phyloP scores from a whole-genome alignment of 2,113 vertebrate genomes.

The Cyprinodon tularosa region DNA sequence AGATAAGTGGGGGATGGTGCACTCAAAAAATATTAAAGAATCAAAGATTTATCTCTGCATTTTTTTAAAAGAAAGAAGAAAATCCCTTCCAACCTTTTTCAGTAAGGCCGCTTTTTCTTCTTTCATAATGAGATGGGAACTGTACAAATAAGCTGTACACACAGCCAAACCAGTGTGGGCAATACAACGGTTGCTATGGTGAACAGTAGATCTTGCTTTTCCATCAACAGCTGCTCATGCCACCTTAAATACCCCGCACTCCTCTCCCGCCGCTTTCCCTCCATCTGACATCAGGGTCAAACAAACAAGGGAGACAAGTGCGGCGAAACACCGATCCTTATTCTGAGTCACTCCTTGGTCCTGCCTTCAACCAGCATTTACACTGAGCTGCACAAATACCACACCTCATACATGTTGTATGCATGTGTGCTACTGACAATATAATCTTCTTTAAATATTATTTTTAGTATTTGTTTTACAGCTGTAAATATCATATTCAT shows the following conservation, averaged over 20 bases:
- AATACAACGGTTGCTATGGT: constrained; percentile 77
- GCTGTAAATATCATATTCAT: neutral
- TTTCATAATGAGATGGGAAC: constrained; percentile 36
- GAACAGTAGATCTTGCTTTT: constrained; percentile 70
- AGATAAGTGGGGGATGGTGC: neutral
- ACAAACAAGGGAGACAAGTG: constrained; percentile 59
- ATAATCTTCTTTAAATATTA: too few species aligned
- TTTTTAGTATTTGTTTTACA: neutral
- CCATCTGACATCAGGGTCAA: constrained; percentile 73
- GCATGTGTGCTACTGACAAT: neutral
- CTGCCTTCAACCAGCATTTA: constrained; percentile 32
- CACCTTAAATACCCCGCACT: constrained; percentile 69
- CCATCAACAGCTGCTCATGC: constrained; percentile 79
- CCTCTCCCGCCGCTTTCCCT: constrained; percentile 63
- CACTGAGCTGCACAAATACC: constrained; percentile 10
- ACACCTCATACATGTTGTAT: constrained; percentile 6
- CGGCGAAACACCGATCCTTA: constrained; percentile 57
- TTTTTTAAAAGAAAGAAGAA: constrained; percentile 9
- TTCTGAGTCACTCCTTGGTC: constrained; percentile 30
- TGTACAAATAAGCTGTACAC: constrained; percentile 72
- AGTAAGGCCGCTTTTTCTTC: constrained; percentile 33
- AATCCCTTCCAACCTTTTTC: neutral
- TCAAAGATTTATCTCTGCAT: constrained; percentile 6
- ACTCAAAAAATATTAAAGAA: neutral
- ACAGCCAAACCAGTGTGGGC: constrained; percentile 66